A percentile compares a stretch with the other conserved stretches of the same genome.
These are phyloP conservation scores for Archilochus colubris DNA, from an alignment of 2,113 vertebrate genomes.

Conservation along the genomic window DNA sequence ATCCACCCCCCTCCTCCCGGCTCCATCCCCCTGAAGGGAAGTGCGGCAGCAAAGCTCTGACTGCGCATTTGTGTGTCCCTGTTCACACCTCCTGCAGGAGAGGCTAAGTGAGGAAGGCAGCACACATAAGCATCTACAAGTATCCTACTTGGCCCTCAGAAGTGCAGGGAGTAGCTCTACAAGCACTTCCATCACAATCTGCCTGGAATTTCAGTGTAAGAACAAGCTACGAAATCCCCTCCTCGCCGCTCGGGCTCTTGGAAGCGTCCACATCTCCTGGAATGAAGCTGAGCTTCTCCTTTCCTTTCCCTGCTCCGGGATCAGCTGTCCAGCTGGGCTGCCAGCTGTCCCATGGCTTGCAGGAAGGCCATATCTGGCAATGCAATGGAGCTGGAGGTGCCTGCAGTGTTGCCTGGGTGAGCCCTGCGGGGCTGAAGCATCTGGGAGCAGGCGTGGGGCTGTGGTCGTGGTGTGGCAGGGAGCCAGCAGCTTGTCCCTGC, in stretches of 20 bases:
- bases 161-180: not conserved
- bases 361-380: not conserved
- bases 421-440: not conserved
- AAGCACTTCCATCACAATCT: not conserved
- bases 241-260: not conserved
- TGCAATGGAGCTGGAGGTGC: not conserved
- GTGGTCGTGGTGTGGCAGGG: rapidly evolving
- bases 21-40: too few relatives aligned
- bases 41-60: not conserved
- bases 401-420: not conserved
- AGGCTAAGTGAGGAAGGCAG: not conserved
- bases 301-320: not conserved
- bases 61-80: not conserved
- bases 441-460: not conserved
- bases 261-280: not conserved
- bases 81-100: not conserved
- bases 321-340: not conserved
- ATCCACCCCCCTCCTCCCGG: rapidly evolving
- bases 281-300: not conserved
- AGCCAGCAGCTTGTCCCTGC: not conserved
- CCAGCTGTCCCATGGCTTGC: not conserved
- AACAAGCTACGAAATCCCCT: not conserved
- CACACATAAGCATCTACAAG: not conserved
- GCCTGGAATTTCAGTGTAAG: not conserved
- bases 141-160: not conserved